These are phyloP conservation scores for Silurus meridionalis DNA, from an alignment of 2,113 vertebrate species.

Conservation along the genomic window DNA sequence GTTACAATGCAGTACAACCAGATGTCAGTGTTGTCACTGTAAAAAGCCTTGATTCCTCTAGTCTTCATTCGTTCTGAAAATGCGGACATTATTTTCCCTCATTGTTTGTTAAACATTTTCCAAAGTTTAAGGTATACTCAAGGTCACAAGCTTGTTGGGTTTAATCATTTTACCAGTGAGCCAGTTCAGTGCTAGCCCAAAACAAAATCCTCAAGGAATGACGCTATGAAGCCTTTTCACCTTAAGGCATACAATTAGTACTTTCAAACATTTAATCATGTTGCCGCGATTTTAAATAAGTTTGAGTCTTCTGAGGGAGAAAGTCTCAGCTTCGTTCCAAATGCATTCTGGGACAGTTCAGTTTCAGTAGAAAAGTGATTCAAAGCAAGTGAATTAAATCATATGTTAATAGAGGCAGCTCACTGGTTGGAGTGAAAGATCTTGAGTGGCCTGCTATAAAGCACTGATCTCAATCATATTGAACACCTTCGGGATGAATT, in stretches of 20 bases:
- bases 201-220: background rate
- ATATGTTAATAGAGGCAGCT: no score
- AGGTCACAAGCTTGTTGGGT: background rate
- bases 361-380: no score
- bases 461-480: no score
- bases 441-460: no score
- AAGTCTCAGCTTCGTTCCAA: no score
- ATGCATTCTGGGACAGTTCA: no score
- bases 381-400: background rate
- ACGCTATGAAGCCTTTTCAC: background rate
- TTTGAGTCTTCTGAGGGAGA: no score
- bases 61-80: background rate
- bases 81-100: background rate
- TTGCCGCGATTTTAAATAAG: no score
- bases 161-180: background rate
- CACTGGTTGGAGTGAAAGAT: no score
- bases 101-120: background rate
- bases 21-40: background rate
- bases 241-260: background rate
- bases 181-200: background rate
- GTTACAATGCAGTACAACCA: slow-evolving; percentile 3
- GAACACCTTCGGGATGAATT: no score
- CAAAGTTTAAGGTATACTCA: background rate
- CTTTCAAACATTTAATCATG: no score
- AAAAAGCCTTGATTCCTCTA: background rate